Percentiles rank a stretch among this genome's conserved stretches.
Evolutionary conservation across 2,113 vertebrate species (phyloP).

Genomic region (Callipepla squamata): DNA sequence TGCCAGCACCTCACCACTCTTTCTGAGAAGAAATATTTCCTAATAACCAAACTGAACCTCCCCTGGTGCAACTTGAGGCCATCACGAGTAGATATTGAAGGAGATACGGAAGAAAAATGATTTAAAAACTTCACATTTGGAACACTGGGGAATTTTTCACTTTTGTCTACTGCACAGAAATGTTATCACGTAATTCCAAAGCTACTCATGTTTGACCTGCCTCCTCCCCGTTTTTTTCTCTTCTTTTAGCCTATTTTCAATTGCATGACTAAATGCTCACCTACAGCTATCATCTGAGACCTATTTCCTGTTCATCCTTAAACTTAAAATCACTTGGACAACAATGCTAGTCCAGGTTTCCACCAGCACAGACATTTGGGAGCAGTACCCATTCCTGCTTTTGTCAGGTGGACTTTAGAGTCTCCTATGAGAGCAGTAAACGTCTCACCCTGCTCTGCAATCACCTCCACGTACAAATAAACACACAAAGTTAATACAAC

Average conservation of each 20-base stretch:
- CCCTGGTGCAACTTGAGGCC: too few species aligned
- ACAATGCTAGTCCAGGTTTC: accelerated
- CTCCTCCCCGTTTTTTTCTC: not conserved
- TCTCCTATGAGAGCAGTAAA: not conserved
- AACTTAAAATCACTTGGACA: not conserved
- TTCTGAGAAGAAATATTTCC: too few species aligned
- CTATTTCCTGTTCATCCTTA: not conserved
- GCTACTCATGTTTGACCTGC: not conserved
- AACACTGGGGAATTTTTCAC: not conserved
- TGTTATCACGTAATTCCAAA: not conserved
- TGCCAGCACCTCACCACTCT: too few species aligned
- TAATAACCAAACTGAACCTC: too few species aligned
- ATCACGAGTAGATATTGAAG: not conserved
- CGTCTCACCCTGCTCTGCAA: not conserved
- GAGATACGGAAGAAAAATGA: not conserved
- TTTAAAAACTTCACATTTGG: not conserved
- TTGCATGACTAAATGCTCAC: not conserved
- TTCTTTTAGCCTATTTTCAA: not conserved
- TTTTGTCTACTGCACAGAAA: not conserved
- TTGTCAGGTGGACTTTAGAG: not conserved
- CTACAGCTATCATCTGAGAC: not conserved
- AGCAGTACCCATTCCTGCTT: not conserved
- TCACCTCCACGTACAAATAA: not conserved
- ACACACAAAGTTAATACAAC: not conserved
- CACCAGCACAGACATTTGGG: not conserved